phyloP scores from a whole-genome alignment of 2,888 invertebrate species.

The Pemphredon lugubris region DNA sequence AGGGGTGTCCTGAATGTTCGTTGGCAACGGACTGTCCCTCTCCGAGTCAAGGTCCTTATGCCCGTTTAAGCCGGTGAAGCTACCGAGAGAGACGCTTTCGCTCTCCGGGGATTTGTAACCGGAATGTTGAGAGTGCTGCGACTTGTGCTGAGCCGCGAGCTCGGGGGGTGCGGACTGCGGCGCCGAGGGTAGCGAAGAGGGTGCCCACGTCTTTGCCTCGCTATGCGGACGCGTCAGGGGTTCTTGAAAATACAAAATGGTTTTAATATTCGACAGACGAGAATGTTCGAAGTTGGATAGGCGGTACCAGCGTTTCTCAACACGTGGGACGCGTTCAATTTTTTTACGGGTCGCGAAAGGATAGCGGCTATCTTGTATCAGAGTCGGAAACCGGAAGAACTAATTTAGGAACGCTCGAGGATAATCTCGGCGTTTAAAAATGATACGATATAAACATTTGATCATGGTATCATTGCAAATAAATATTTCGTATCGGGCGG shows the following conservation, averaged over 20 bases:
- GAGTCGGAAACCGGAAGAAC: too few relatives aligned
- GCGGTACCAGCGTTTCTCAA: too few relatives aligned
- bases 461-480: too few relatives aligned
- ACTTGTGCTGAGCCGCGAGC: conserved; percentile 83
- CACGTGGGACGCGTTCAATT: too few relatives aligned
- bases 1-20: conserved; percentile 66
- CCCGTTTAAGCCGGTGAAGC: conserved; percentile 77
- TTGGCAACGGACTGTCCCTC: conserved; percentile 76
- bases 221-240: conserved; percentile 92
- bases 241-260: conserved; percentile 85
- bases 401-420: too few relatives aligned
- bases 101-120: conserved; percentile 80
- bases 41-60: conserved; percentile 78
- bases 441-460: too few relatives aligned
- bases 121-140: conserved; percentile 76
- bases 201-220: conserved; percentile 91
- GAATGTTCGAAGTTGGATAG: too few relatives aligned
- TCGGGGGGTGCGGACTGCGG: conserved; percentile 87
- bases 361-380: too few relatives aligned
- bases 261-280: too few relatives aligned
- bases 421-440: too few relatives aligned
- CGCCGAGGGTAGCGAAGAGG: conserved; percentile 85
- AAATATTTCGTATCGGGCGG: too few relatives aligned
- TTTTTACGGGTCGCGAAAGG: too few relatives aligned
- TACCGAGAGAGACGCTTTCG: conserved; percentile 79